Percentiles rank a stretch among this genome's conserved stretches.
Evolutionary conservation across 2,113 vertebrate genomes (phyloP).

Genomic region (Prunella fulvescens): DNA sequence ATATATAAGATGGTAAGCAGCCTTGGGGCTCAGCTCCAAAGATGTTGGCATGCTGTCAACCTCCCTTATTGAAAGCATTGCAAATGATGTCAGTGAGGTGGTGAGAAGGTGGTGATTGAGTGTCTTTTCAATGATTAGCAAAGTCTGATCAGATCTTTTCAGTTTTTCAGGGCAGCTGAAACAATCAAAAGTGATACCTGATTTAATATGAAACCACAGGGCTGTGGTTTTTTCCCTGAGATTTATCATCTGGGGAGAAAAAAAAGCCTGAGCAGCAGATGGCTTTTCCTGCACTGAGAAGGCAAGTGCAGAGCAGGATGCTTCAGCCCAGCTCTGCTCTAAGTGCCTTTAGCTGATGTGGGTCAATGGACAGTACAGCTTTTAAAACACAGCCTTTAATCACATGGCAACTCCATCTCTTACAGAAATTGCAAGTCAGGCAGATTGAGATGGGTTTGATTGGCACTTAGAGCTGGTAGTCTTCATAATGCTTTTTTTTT

Average conservation of each 20-base stretch:
- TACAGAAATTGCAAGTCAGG: background rate
- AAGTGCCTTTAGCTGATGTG: background rate
- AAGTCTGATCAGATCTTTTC: background rate
- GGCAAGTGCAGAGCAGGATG: background rate
- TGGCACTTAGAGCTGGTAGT: background rate
- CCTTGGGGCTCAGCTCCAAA: background rate
- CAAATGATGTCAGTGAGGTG: background rate
- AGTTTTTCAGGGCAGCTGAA: background rate
- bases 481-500: background rate
- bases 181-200: background rate
- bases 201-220: background rate
- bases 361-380: background rate
- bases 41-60: background rate
- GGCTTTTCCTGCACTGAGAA: background rate
- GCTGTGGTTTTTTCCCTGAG: background rate
- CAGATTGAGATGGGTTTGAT: background rate
- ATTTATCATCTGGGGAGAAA: background rate
- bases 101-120: background rate
- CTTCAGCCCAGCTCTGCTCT: background rate
- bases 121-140: background rate
- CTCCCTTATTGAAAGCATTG: background rate
- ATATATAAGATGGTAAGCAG: background rate
- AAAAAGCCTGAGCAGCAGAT: background rate
- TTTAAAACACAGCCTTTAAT: background rate
- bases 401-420: background rate